These are phyloP conservation scores for Yponomeuta sedellus DNA, from an alignment of 2,888 invertebrate genomes.

Conservation along the genomic window DNA sequence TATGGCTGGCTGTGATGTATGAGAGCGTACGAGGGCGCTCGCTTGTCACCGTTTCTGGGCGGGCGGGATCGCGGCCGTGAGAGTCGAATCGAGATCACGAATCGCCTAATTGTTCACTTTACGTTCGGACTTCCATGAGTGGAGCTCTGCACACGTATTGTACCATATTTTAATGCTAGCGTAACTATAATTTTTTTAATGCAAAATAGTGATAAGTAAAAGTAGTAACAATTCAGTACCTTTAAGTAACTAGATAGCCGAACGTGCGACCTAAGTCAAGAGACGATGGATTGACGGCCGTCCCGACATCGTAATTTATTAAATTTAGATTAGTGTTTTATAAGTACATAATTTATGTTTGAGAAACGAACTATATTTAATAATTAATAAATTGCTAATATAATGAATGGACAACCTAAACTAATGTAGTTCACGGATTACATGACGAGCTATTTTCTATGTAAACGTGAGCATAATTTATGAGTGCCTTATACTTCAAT, in stretches of 20 bases:
- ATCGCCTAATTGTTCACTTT: slow-evolving; percentile 72
- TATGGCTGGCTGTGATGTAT: slow-evolving; percentile 32
- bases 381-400: slow-evolving; percentile 63
- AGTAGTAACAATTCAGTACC: slow-evolving; percentile 66
- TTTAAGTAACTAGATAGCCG: slow-evolving; percentile 70
- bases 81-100: slow-evolving; percentile 67
- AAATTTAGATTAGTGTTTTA: slow-evolving; percentile 63
- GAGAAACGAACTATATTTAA: slow-evolving; percentile 59
- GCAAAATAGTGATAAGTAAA: slow-evolving; percentile 66
- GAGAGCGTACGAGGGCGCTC: slow-evolving; percentile 50
- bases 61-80: slow-evolving; percentile 67
- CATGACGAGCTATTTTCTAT: slow-evolving; percentile 47
- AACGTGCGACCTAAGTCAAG: slow-evolving; percentile 76
- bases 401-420: slow-evolving; percentile 54
- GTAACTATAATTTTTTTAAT: slow-evolving; percentile 54
- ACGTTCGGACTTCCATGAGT: slow-evolving; percentile 55
- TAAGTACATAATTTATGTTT: slow-evolving; percentile 61
- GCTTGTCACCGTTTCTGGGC: slow-evolving; percentile 73
- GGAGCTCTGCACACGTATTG: slow-evolving; percentile 65
- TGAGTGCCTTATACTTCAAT: slow-evolving; percentile 56
- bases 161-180: slow-evolving; percentile 69
- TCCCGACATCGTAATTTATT: slow-evolving; percentile 77
- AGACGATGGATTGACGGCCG: slow-evolving; percentile 73
- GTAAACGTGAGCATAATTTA: slow-evolving; percentile 49
- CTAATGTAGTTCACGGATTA: slow-evolving; percentile 51